A percentile compares a stretch with the other conserved stretches of the same genome.
These are phyloP conservation scores for Helicoverpa armigera DNA, from an alignment of 1,140 invertebrate genomes.

Conservation along the genomic window DNA sequence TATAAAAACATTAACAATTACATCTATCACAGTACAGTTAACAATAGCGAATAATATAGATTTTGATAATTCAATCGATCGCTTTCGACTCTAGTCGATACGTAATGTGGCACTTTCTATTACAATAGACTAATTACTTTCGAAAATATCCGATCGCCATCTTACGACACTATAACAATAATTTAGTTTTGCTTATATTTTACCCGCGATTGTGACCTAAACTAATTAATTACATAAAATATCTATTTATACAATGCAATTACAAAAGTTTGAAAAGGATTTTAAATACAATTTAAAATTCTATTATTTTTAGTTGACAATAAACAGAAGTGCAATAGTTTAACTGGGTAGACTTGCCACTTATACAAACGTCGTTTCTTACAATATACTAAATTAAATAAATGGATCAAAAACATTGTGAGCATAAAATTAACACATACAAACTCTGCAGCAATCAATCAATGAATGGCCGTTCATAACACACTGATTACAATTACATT, in stretches of 20 bases:
- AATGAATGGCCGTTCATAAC: background rate
- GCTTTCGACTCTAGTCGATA: slow-evolving; percentile 56
- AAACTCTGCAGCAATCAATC: slow-evolving; percentile 1
- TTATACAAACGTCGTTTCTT: background rate
- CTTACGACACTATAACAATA: slow-evolving; percentile 46
- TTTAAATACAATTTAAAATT: no score
- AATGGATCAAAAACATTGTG: background rate
- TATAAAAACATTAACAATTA: slow-evolving; percentile 45
- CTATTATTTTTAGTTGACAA: no score
- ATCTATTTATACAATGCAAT: slow-evolving; percentile 3
- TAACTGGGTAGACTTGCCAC: no score
- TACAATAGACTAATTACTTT: slow-evolving; percentile 49
- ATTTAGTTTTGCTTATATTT: slow-evolving; percentile 38
- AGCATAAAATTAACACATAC: background rate
- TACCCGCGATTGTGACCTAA: slow-evolving; percentile 3
- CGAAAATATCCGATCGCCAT: slow-evolving; percentile 24
- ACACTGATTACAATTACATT: slow-evolving; percentile 8
- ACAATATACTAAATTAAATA: background rate
- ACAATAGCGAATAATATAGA: slow-evolving; percentile 43
- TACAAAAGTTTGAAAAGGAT: background rate
- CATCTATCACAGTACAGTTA: slow-evolving; percentile 60
- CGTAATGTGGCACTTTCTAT: slow-evolving; percentile 73
- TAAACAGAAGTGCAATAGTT: no score
- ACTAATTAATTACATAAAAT: background rate
- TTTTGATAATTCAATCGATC: slow-evolving; percentile 50